Percentiles rank a stretch among this genome's conserved stretches.
Evolutionary conservation across 2,888 invertebrate genomes (phyloP).

Genomic region (Oscheius myriophilus): DNA sequence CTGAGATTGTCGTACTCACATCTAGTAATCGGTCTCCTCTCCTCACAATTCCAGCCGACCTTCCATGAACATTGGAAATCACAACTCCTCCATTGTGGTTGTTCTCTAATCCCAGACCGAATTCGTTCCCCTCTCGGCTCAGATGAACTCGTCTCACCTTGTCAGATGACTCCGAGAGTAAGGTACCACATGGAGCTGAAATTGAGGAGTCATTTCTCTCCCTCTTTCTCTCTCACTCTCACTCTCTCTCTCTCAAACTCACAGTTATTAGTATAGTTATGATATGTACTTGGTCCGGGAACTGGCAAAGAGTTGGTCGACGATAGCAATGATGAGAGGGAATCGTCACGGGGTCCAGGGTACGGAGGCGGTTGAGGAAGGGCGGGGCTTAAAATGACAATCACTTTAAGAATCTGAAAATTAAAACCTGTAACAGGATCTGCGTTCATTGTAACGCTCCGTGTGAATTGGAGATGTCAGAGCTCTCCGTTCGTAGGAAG

Average conservation of each 20-base stretch:
- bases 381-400: slow-evolving; percentile 21
- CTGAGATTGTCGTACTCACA: slow-evolving; percentile 27
- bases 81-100: slow-evolving; percentile 37
- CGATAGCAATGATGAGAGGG: slow-evolving; percentile 49
- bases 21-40: slow-evolving; percentile 46
- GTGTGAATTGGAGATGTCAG: slow-evolving; percentile 19
- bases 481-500: slow-evolving; percentile 18
- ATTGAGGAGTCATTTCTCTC: no score
- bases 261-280: slow-evolving; percentile 51
- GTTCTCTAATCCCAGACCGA: slow-evolving; percentile 35
- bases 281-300: slow-evolving; percentile 40
- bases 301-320: slow-evolving; percentile 51
- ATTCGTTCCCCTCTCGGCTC: slow-evolving; percentile 43
- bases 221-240: background rate
- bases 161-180: slow-evolving; percentile 27
- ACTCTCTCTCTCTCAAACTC: slow-evolving; percentile 13
- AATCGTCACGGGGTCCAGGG: slow-evolving; percentile 42
- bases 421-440: slow-evolving; percentile 24
- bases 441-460: slow-evolving; percentile 8
- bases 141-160: slow-evolving; percentile 35
- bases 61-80: slow-evolving; percentile 36
- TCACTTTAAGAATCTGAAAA: no score
- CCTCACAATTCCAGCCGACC: slow-evolving; percentile 31
- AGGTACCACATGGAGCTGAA: slow-evolving; percentile 43
- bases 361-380: slow-evolving; percentile 43